Evolutionary conservation across 2,888 invertebrate genomes (phyloP), one percentile per base, ranked within the genome.

Genomic region (Mimachlamys varia): DNA sequence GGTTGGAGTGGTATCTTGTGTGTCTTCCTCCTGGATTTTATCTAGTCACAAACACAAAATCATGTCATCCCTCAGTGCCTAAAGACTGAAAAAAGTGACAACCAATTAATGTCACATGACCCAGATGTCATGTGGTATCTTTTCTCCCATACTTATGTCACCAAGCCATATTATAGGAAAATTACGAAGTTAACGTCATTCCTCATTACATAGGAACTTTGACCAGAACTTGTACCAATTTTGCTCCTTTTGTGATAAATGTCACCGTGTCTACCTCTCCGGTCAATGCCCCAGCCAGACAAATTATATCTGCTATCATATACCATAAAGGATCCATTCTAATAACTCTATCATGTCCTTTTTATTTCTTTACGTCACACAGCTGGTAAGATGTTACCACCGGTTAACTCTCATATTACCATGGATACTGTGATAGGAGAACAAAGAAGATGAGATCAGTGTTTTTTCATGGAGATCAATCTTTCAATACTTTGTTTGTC

Each of bases 101-200:
- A 76, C 76, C 76, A 76, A 33, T 27, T 22, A 19, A 62, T n/a
- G 62, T 44, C 44, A 76, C 76, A 76, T 76, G 76, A 76, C 76
- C 76, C 33, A 76, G 76, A 76, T 13, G 33, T 76, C 13, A 53
- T 19, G 13, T 53, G 13, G 27, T 76, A 13, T 76, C 33, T 2
- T 7, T n/a, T n/a, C n/a, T n/a, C n/a, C 15, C 33, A 76, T 33
- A 27, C 15, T 33, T 0, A 22, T 76, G 27, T 76, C 76, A 76
- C 76, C 76, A 76, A 76, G 76, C 27, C 33, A 27, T 76, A 27
- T 76, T 33, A 76, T 33, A 76, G 12, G 62, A 76, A 22, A 27
- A 33, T 33, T 33, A 22, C 19, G 2, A 76, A 76, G 33, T 76
- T 27, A 27, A 76, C 76, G 33, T 76, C 27, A 76, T 76, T 33